A percentile compares a stretch with the other conserved stretches of the same genome.
Conservation (phyloP, 2,888 invertebrate species). For the Apodemia arnacis region DNA sequence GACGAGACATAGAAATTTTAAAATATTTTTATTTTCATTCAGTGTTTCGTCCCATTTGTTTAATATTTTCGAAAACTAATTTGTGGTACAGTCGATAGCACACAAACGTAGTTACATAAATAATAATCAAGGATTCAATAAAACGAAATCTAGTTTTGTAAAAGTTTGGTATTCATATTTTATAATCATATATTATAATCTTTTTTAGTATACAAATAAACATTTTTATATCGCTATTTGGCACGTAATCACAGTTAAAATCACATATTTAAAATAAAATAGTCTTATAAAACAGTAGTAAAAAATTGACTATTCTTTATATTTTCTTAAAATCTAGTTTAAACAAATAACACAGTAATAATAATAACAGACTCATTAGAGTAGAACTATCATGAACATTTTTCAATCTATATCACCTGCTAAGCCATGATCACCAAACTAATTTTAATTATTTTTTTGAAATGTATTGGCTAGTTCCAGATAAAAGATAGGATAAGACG, state of each 20-base stretch:
- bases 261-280: neutral
- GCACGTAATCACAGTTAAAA: neutral
- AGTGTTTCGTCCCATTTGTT: too few species aligned
- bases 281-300: too few species aligned
- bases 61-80: too few species aligned
- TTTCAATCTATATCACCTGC: slow-evolving; percentile 1
- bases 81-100: too few species aligned
- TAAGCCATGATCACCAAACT: neutral
- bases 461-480: neutral
- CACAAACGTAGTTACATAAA: too few species aligned
- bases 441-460: neutral
- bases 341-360: neutral
- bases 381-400: slow-evolving; percentile 3
- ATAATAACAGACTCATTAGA: neutral
- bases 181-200: neutral
- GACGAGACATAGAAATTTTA: too few species aligned
- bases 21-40: too few species aligned
- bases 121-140: too few species aligned
- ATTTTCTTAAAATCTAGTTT: neutral
- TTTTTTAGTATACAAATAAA: neutral
- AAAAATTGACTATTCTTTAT: neutral
- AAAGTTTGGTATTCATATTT: neutral
- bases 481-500: neutral
- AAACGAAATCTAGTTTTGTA: too few species aligned
- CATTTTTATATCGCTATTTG: neutral